A percentile compares a stretch with the other conserved stretches of the same genome.
Conservation (phyloP, 2,113 vertebrate genomes). For the Chrysochloris asiatica region DNA sequence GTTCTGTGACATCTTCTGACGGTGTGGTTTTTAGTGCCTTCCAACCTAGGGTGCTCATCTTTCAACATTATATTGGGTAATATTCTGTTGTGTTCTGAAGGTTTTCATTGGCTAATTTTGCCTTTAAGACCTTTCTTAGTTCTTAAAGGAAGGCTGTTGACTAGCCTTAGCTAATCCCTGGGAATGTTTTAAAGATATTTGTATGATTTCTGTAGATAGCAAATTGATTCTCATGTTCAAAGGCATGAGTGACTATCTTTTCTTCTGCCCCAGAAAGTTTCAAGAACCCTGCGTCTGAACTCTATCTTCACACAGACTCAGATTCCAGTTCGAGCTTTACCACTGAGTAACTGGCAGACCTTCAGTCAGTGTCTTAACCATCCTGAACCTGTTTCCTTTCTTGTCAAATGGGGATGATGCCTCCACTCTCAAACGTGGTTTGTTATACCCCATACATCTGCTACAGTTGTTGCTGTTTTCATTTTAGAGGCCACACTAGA, state of each 20-base stretch:
- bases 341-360: not conserved
- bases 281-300: no score
- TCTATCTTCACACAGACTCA: not conserved
- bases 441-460: no score
- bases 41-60: not conserved
- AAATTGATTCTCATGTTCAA: not conserved
- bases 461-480: not conserved
- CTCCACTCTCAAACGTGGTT: not conserved
- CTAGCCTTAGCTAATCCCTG: not conserved
- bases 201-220: not conserved
- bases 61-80: not conserved
- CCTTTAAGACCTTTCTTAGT: no score
- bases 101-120: not conserved
- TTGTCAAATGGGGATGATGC: not conserved
- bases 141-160: not conserved
- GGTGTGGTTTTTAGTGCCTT: not conserved
- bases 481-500: accelerated
- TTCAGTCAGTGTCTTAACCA: not conserved
- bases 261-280: not conserved
- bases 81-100: not conserved
- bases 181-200: not conserved
- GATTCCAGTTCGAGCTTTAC: not conserved
- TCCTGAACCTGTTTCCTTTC: not conserved
- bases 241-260: not conserved
- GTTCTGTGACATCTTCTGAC: no score